Evolutionary conservation across 1,140 invertebrate genomes (phyloP).

Genomic region (Calliphora vicina): DNA sequence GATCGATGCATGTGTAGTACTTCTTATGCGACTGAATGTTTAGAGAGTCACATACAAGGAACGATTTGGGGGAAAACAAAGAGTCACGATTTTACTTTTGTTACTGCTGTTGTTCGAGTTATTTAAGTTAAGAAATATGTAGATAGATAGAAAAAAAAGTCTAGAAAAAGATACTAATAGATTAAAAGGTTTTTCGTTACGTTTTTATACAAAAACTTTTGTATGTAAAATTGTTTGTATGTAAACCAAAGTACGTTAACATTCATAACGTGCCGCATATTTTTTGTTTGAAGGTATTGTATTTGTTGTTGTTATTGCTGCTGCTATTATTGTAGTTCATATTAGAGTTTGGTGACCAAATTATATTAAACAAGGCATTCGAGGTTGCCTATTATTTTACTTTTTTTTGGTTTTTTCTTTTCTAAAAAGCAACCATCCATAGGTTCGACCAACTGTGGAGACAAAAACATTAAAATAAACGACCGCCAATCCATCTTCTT

Average conservation of each 20-base stretch:
- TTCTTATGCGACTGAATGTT: too few species aligned
- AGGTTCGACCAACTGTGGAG: constrained; percentile 57
- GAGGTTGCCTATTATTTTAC: not conserved
- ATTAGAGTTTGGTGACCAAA: constrained; percentile 27
- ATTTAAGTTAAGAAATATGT: not conserved
- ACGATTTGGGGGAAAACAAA: not conserved
- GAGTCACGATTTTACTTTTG: constrained; percentile 23
- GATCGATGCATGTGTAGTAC: not conserved
- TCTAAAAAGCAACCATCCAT: not conserved
- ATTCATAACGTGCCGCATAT: constrained; percentile 22
- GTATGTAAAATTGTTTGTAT: not conserved
- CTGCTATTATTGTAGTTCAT: not conserved
- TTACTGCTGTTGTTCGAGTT: not conserved
- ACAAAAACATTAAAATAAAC: constrained; percentile 61
- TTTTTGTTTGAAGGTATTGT: not conserved
- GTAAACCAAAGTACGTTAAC: constrained; percentile 20
- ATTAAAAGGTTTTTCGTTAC: not conserved
- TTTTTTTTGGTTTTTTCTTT: not conserved
- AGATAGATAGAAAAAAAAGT: too few species aligned
- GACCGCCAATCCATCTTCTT: constrained; percentile 60
- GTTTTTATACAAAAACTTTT: not conserved
- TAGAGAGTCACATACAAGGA: not conserved
- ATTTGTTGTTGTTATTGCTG: not conserved
- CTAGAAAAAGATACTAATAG: constrained; percentile 3
- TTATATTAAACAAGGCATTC: not conserved